Evolutionary conservation across 2,888 invertebrate genomes (phyloP).

Genomic region (Drosophila mimica): DNA sequence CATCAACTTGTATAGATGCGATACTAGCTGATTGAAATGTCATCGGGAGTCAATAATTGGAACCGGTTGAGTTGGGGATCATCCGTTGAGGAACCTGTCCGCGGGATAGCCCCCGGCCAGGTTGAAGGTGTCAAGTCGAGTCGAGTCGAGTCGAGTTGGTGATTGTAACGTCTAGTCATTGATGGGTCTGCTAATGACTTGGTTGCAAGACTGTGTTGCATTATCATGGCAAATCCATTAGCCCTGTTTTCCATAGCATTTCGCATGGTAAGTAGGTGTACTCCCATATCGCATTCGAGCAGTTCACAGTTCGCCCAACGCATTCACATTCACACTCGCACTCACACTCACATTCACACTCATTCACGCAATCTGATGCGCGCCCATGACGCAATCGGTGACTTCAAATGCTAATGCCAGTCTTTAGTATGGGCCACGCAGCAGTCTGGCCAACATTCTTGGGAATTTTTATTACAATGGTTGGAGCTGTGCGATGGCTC

Average conservation of each 20-base stretch:
- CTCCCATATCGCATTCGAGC: slow-evolving; percentile 1
- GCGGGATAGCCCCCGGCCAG: not conserved
- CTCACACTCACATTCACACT: slow-evolving; percentile 5
- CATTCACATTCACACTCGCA: not conserved
- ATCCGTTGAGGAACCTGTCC: slow-evolving; percentile 8
- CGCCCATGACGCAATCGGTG: slow-evolving; percentile 57
- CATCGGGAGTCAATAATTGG: slow-evolving; percentile 22
- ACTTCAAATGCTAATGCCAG: slow-evolving; percentile 62
- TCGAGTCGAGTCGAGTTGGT: slow-evolving; percentile 3
- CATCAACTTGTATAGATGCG: slow-evolving; percentile 14
- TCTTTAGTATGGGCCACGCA: slow-evolving; percentile 68
- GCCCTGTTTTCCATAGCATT: slow-evolving; percentile 30
- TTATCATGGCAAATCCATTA: slow-evolving; percentile 52
- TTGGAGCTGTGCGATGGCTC: slow-evolving; percentile 22
- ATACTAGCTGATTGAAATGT: slow-evolving; percentile 48
- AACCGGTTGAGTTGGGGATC: slow-evolving; percentile 34
- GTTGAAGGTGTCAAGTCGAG: slow-evolving; percentile 1
- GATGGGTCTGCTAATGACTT: slow-evolving; percentile 44
- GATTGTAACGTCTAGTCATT: slow-evolving; percentile 45
- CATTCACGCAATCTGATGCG: slow-evolving; percentile 22
- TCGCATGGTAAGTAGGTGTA: slow-evolving; percentile 2
- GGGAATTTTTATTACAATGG: slow-evolving; percentile 68
- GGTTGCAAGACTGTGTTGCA: slow-evolving; percentile 38
- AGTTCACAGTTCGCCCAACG: slow-evolving; percentile 8
- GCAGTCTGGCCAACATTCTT: slow-evolving; percentile 51